A percentile compares a stretch with the other conserved stretches of the same genome.
phyloP scores from a whole-genome alignment of 2,888 invertebrate species.

The Helicoverpa assulta region DNA sequence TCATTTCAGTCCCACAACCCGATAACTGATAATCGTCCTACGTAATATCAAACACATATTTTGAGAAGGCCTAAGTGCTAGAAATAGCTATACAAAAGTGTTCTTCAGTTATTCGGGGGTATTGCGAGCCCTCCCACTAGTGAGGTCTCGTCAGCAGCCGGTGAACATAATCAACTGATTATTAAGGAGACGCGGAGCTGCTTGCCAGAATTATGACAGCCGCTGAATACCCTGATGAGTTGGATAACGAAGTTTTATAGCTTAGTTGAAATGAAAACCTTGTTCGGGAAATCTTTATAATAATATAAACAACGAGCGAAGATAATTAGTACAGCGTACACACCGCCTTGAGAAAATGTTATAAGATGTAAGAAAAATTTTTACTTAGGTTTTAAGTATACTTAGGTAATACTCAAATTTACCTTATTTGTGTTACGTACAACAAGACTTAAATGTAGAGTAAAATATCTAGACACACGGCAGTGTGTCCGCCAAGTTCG shows the following conservation, averaged over 20 bases:
- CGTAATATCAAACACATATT: neutral
- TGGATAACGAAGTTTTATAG: slow-evolving; percentile 22
- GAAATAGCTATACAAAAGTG: slow-evolving; percentile 62
- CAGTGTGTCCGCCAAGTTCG: no score
- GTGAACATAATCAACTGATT: slow-evolving; percentile 70
- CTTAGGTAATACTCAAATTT: no score
- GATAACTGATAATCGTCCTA: neutral
- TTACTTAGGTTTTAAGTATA: neutral
- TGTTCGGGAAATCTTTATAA: slow-evolving; percentile 20
- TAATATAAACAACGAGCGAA: neutral
- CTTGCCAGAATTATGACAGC: slow-evolving; percentile 17
- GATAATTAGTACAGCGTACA: neutral
- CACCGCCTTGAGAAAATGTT: neutral
- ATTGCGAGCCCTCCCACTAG: slow-evolving; percentile 65
- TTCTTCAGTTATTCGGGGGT: slow-evolving; percentile 74
- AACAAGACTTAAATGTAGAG: no score
- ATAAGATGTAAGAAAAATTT: neutral
- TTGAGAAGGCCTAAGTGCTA: slow-evolving; percentile 2
- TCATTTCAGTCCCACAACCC: no score
- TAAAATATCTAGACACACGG: no score
- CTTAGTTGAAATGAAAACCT: slow-evolving; percentile 30
- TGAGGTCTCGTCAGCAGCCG: slow-evolving; percentile 25
- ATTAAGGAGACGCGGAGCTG: slow-evolving; percentile 29
- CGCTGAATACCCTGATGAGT: slow-evolving; percentile 38
- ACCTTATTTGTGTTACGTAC: no score